Base-by-base conservation (phyloP, 2,797 vertebrate species). In the Molossus molossus region DNA sequence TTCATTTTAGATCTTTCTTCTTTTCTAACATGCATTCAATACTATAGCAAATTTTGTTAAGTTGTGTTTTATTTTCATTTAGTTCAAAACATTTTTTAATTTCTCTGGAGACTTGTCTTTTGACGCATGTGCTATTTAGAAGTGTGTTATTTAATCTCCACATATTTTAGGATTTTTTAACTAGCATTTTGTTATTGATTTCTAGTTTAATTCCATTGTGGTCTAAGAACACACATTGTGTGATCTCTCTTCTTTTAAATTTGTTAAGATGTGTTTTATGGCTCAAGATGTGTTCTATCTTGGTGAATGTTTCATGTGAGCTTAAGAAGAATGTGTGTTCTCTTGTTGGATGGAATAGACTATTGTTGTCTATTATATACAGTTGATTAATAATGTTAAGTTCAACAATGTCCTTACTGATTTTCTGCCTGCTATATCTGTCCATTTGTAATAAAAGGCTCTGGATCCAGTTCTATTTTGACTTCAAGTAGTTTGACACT, bases 241-340 rank as follows among this genome's bases (percentile, higher is more conserved):
- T 80, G 20, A 58, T 80, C 48, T 80, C 20, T 69, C 0, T 65
- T 64, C 40, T 85, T 83, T 58, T 79, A 15, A 58, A 72, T 58
- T 72, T 58, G 23, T 86, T 45, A 57, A 72, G 53, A 15, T 72
- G 18, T 21, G 6, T 73, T 60, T 73, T 60, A 73, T 87, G 70
- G 18, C 37, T 37, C 84, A 73, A 55, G 27, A 87, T 40, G 40
- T 15, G 18, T 11, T 45, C 55, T 73, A 0, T 58, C 27, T 72
- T 87, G 67, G 53, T 86, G 53, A 60, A 60, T 48, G 69, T 60
- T 73, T 45, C 18, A 45, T n/a, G 37, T 27, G 20, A 62, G 29
- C 84, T 87, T 73, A 72, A 72, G 77, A 80, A 70, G 65, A 90
- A 90, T 48, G 55, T 70, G 29, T 72, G 9, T 82, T 72, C 29